phyloP scores from a whole-genome alignment of 2,113 vertebrate species.

The Delphinapterus leucas region DNA sequence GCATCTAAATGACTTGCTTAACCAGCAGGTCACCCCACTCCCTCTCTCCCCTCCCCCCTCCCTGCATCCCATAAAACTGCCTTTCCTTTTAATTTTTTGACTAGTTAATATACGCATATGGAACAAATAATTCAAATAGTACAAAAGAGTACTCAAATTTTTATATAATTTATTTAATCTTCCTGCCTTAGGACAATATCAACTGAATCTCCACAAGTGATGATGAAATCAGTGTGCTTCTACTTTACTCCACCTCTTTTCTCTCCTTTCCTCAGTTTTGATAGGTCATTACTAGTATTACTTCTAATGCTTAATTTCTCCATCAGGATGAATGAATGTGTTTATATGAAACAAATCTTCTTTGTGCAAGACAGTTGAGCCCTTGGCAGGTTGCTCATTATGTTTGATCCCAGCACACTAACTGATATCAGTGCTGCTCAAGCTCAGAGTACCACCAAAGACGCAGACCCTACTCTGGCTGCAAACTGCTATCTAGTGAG shows the following conservation, averaged over 20 bases:
- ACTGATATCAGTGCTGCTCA: neutral
- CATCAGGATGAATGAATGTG: neutral
- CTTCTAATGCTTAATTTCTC: neutral
- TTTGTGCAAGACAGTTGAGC: neutral
- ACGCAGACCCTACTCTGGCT: neutral
- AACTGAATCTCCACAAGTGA: neutral
- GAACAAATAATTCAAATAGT: neutral
- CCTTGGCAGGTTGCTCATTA: neutral
- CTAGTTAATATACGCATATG: neutral
- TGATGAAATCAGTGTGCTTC: neutral
- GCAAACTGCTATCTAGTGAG: neutral
- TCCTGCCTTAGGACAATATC: neutral
- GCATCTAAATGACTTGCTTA: neutral
- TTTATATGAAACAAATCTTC: neutral
- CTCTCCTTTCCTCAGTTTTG: neutral
- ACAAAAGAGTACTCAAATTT: neutral
- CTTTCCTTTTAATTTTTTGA: neutral
- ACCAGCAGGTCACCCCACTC: too few species aligned
- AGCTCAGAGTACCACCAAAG: neutral
- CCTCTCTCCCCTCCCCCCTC: too few species aligned
- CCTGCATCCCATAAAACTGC: neutral
- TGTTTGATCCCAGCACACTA: neutral
- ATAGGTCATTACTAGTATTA: neutral
- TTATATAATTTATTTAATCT: neutral
- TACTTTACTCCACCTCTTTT: neutral